Evolutionary conservation across 1,140 invertebrate species (phyloP).

Genomic region (Dermatophagoides farinae): DNA sequence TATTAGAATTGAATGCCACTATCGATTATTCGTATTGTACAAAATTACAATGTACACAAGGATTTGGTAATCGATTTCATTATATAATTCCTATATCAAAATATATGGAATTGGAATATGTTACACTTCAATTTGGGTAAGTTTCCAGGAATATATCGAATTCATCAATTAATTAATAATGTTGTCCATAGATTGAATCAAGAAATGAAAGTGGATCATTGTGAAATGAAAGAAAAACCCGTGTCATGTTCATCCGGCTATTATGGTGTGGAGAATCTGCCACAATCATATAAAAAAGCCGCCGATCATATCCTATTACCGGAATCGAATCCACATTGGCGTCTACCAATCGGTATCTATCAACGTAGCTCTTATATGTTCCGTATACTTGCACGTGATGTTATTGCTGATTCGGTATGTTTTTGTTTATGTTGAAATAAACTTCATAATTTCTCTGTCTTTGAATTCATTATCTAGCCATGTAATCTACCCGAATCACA

Average conservation of each 20-base stretch:
- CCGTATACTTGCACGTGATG: constrained; percentile 15
- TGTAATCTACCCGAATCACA: constrained; percentile 15
- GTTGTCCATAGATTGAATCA: constrained; percentile 12
- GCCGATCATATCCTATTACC: constrained; percentile 13
- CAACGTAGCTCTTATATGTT: constrained; percentile 17
- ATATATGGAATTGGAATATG: constrained; percentile 19
- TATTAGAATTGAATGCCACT: constrained; percentile 18
- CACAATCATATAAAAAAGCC: constrained; percentile 12
- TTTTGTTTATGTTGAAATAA: background rate
- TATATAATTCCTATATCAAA: constrained; percentile 19
- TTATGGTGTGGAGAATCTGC: constrained; percentile 4
- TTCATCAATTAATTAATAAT: background rate
- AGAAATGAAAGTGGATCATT: constrained; percentile 18
- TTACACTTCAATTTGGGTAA: constrained; percentile 19
- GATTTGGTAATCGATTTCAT: constrained; percentile 14
- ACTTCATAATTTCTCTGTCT: background rate
- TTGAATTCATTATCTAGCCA: too few relatives aligned
- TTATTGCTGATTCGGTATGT: constrained; percentile 17
- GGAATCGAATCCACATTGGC: constrained; percentile 18
- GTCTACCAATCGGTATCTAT: constrained; percentile 19
- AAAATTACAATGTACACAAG: constrained; percentile 16
- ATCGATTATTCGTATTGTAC: constrained; percentile 18
- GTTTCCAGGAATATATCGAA: background rate
- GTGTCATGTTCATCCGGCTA: constrained; percentile 11
- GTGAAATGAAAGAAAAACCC: constrained; percentile 15